Evolutionary conservation across 2,113 vertebrate species (phyloP), one percentile per base, ranked within the genome.

Genomic region (Ariopsis seemanni): DNA sequence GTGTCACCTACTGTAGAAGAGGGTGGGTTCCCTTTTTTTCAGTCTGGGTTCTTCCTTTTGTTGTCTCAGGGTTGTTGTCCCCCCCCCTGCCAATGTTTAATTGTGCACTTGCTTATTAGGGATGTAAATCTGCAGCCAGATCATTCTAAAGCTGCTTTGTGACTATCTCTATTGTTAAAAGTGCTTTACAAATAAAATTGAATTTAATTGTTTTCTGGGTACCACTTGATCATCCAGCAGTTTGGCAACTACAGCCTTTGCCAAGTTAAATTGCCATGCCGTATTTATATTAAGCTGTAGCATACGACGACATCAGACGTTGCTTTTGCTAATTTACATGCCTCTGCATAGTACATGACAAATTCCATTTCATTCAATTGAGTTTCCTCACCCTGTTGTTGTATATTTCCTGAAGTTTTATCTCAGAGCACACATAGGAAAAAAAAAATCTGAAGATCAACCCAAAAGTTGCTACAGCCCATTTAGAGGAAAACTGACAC

Each of bases 401-500:
- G 42, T 65, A 65, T 52, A 50, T 65, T 83, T 83, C 34, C 81
- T 65, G 60, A 65, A 82, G 34, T 52, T 57, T 82, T 80, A 82
- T 82, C 60, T 82, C 34, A 12, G 58, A 25, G 62, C 22, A 67
- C 14, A 27, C 12, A 52, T 5, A 67, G 3, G 17, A 7, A n/a
- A 18, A 25, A 25, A 62, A 48, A 78, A 53, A 82, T 48, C 18
- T 82, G 25, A 83, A 27, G 48, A 83, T 67, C 27, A 83, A 67
- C 48, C 42, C 42, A 52, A 83, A 83, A 83, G 52, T 53, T 67
- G 62, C 62, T 83, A 53, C 62, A 30, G 62, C 42, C 34, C 82
- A 83, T 52, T 83, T 50, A 67, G 48, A 67, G 48, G 60, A 83
- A 83, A 83, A 83, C 27, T 67, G 42, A n/a, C 63, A 67, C 62